A percentile compares a stretch with the other conserved stretches of the same genome.
Evolutionary conservation across 1,140 invertebrate species (phyloP).

Genomic region (Drosophila gunungcola): DNA sequence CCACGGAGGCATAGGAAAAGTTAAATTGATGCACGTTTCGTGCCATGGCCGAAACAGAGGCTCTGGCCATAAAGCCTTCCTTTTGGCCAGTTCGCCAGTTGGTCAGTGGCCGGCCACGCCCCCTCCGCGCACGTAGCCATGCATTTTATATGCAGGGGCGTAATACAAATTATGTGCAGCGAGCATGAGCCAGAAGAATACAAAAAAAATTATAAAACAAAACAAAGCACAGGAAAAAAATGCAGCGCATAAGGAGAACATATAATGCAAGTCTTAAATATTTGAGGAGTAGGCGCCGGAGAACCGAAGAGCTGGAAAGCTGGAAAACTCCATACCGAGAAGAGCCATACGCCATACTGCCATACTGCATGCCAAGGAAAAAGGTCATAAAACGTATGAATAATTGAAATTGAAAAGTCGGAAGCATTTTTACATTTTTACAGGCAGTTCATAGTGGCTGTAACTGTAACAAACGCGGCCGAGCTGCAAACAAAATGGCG

Average conservation of each 20-base stretch:
- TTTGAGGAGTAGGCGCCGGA: conserved; percentile 69
- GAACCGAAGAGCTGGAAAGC: conserved; percentile 3
- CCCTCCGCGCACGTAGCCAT: conserved; percentile 64
- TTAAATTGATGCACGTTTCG: conserved; percentile 72
- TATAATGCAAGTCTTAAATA: conserved; percentile 79
- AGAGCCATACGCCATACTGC: not conserved
- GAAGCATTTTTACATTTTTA: conserved; percentile 75
- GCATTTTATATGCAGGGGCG: conserved; percentile 70
- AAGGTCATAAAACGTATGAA: conserved; percentile 82
- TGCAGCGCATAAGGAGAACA: conserved; percentile 41
- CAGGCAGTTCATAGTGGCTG: conserved; percentile 31
- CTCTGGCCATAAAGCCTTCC: conserved; percentile 58
- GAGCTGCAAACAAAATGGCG: conserved; percentile 65
- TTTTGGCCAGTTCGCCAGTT: conserved; percentile 27
- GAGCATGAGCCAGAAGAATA: conserved; percentile 17
- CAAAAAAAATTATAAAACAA: conserved; percentile 6
- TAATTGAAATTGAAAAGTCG: conserved; percentile 83
- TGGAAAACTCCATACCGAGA: conserved; percentile 12
- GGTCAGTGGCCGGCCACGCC: conserved; percentile 48
- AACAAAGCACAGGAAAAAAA: conserved; percentile 8
- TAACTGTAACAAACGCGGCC: conserved; percentile 55
- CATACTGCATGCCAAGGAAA: conserved; percentile 66
- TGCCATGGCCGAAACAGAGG: conserved; percentile 40
- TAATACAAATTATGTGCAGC: conserved; percentile 78
- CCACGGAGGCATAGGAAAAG: conserved; percentile 44